Base-by-base conservation (phyloP, 1,140 invertebrate genomes). In the Brachionus paranguensis region DNA sequence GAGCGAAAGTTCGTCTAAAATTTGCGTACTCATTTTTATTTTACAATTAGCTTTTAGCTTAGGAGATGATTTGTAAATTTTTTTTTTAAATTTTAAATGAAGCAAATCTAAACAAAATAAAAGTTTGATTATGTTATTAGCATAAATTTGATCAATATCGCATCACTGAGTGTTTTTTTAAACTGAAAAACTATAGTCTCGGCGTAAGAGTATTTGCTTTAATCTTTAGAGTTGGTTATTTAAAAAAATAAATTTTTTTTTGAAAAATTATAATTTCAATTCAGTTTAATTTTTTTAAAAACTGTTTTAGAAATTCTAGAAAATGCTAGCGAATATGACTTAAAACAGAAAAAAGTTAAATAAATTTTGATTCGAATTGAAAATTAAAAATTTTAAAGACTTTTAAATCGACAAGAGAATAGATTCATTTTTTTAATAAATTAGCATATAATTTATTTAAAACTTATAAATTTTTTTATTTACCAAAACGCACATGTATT, bases 1-100 rank as follows among this genome's bases (percentile, higher is more conserved):
- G 85, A 92, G 91, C 60, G 93, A 93, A 85, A 98, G 89, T 4
- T 93, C 93, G 83, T 92, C 89, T 65, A 97, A 90, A 90, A 95
- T 95, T 55, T 93, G 92, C 70, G 95, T 94, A 0, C 93, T 94
- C 81, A 76, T 76, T 76, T 68, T 68, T 68, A 72, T 24, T 72
- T 72, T 72, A 76, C 72, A 76, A 76, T 76, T 50, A 47, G 33
- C 10, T 74, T 76, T 76, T 76, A 76, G 72, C 72, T 50, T 76
- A 76, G 70, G 33, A 74, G 41, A 68, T 68, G 65, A 76, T 27
- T 76, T 76, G 10, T 47, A 47, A 76, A 76, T 24, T 37, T 43
- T 41, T 45, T 76, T 27, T 27, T 27, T 17, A 29, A 27, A 27
- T 11, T 70, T 70, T 37, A 37, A 70, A 37, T 37, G 65, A 50